Percentiles rank a stretch among this genome's conserved stretches.
phyloP scores from a whole-genome alignment of 2,797 vertebrate genomes.

The Alfaro cultratus region DNA sequence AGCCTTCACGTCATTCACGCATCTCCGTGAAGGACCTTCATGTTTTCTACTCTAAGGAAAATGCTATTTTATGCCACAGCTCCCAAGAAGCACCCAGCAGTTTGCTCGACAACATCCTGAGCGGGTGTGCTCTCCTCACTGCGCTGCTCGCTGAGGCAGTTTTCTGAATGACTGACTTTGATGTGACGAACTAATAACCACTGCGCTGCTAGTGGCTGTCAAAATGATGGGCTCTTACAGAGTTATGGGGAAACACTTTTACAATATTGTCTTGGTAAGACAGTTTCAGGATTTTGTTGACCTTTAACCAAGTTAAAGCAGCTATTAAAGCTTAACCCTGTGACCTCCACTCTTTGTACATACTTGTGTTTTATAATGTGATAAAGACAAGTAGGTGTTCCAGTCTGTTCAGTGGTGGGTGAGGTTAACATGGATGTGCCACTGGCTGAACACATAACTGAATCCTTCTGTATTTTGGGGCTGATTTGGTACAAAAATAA shows the following conservation, averaged over 20 bases:
- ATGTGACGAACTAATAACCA: constrained; percentile 50
- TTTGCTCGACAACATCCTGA: constrained; percentile 35
- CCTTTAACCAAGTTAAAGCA: constrained; percentile 36
- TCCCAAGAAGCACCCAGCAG: constrained; percentile 24
- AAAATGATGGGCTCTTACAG: constrained; percentile 42
- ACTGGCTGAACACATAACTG: background rate
- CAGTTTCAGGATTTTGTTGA: constrained; percentile 36
- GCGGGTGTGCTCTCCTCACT: constrained; percentile 40
- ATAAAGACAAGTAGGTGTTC: background rate
- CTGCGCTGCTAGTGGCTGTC: constrained; percentile 38
- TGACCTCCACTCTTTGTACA: constrained; percentile 36
- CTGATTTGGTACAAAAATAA: background rate
- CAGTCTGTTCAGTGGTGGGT: background rate
- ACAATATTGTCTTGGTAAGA: constrained; percentile 32
- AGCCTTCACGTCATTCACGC: constrained; percentile 26
- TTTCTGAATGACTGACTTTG: constrained; percentile 58
- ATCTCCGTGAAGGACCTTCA: constrained; percentile 34
- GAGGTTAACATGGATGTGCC: background rate
- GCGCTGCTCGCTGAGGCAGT: constrained; percentile 36
- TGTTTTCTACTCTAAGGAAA: constrained; percentile 25
- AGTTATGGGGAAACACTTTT: constrained; percentile 39
- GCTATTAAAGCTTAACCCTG: constrained; percentile 62
- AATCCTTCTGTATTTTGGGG: background rate
- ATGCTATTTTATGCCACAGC: constrained; percentile 18
- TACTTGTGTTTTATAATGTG: constrained; percentile 31